phyloP scores from a whole-genome alignment of 2,888 invertebrate species.

The Podotricha telesiphe region DNA sequence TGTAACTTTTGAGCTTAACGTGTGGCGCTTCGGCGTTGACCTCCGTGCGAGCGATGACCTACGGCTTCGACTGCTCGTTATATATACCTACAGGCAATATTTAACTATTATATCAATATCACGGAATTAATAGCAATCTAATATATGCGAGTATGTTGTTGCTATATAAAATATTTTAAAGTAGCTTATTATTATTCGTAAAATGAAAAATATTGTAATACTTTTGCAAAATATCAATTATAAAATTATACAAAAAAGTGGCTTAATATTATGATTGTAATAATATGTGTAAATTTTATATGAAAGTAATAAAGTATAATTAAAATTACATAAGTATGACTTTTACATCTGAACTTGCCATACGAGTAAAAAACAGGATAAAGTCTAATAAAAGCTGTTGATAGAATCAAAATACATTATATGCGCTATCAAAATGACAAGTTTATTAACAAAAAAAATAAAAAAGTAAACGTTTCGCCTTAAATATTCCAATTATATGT shows the following conservation, averaged over 20 bases:
- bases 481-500: neutral
- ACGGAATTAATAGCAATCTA: neutral
- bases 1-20: slow-evolving; percentile 24
- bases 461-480: slow-evolving; percentile 16
- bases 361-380: neutral
- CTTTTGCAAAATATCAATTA: too few species aligned
- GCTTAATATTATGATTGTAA: too few species aligned
- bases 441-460: neutral
- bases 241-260: too few species aligned
- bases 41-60: slow-evolving; percentile 77
- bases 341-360: neutral
- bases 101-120: slow-evolving; percentile 31
- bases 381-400: neutral
- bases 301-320: neutral
- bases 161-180: too few species aligned
- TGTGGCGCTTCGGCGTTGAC: slow-evolving; percentile 67
- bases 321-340: neutral
- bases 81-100: slow-evolving; percentile 42
- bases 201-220: too few species aligned
- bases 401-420: neutral
- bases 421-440: neutral
- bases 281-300: neutral
- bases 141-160: too few species aligned
- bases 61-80: slow-evolving; percentile 41
- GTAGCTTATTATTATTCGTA: too few species aligned